Percentiles rank a stretch among this genome's conserved stretches.
These are phyloP conservation scores for Patagioenas fasciata DNA, from an alignment of 2,113 vertebrate genomes.

Conservation along the genomic window DNA sequence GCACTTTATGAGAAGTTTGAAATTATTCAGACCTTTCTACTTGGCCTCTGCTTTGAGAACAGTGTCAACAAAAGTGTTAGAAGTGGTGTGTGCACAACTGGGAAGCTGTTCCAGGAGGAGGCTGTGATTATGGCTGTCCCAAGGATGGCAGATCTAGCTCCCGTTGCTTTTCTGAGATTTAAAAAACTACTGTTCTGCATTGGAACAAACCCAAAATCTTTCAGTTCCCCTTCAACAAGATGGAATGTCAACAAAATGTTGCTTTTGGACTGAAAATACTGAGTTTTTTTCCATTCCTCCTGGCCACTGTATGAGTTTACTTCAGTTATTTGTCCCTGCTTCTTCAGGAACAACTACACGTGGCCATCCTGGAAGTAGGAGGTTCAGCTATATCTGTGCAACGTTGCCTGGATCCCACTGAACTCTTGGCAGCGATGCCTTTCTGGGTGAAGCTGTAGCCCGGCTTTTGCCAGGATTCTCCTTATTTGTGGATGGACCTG, in stretches of 20 bases:
- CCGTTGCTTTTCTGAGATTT: not conserved
- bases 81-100: not conserved
- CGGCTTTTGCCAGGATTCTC: not conserved
- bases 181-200: not conserved
- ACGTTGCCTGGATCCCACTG: not conserved
- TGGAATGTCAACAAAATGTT: slow-evolving; percentile 21
- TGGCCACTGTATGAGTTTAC: not conserved
- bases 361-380: not conserved
- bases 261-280: not conserved
- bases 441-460: not conserved
- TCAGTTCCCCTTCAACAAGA: not conserved
- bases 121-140: not conserved
- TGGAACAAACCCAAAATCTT: not conserved
- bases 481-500: not conserved
- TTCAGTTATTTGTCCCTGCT: not conserved
- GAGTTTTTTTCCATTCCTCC: slow-evolving; percentile 21
- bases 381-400: not conserved
- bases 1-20: not conserved
- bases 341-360: not conserved
- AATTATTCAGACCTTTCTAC: not conserved
- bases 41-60: not conserved
- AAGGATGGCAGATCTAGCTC: not conserved
- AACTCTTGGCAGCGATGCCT: not conserved
- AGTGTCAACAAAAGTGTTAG: not conserved
- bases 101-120: not conserved